Evolutionary conservation across 2,113 vertebrate genomes (phyloP).

Genomic region (Dolichallabes microphthalmus): DNA sequence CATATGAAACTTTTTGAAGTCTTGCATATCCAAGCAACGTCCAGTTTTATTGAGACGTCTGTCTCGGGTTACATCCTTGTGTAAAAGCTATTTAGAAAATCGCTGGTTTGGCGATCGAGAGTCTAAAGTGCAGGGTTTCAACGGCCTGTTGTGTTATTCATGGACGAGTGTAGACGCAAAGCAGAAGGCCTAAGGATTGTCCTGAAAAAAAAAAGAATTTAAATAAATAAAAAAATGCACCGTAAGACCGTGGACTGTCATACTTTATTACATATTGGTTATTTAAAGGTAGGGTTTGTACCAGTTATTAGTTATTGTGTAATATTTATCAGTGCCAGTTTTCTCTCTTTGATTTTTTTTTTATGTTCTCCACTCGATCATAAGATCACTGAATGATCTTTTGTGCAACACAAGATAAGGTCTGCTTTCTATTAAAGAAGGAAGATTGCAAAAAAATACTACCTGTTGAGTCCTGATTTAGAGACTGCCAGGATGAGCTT

Average conservation of each 20-base stretch:
- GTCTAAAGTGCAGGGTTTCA: conserved; percentile 19
- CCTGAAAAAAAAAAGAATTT: neutral
- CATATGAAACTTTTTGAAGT: neutral
- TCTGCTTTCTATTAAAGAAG: conserved; percentile 37
- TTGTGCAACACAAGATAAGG: neutral
- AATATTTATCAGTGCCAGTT: neutral
- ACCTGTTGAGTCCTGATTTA: conserved; percentile 49
- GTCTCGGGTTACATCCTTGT: neutral
- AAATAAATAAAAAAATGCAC: neutral
- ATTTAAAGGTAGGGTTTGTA: neutral
- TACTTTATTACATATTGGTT: neutral
- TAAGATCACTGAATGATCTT: no score
- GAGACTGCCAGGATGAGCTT: conserved; percentile 25
- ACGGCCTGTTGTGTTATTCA: conserved; percentile 18
- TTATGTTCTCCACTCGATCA: no score
- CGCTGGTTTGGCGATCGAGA: neutral
- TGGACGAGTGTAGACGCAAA: neutral
- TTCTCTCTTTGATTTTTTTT: neutral
- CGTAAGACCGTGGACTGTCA: neutral
- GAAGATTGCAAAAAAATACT: conserved; percentile 16
- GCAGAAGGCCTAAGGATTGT: neutral
- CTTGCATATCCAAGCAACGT: neutral
- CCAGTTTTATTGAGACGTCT: neutral
- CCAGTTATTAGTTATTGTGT: neutral
- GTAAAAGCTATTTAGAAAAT: conserved; percentile 1